Base-by-base conservation (phyloP, 2,888 invertebrate genomes). In the Troides helena region DNA sequence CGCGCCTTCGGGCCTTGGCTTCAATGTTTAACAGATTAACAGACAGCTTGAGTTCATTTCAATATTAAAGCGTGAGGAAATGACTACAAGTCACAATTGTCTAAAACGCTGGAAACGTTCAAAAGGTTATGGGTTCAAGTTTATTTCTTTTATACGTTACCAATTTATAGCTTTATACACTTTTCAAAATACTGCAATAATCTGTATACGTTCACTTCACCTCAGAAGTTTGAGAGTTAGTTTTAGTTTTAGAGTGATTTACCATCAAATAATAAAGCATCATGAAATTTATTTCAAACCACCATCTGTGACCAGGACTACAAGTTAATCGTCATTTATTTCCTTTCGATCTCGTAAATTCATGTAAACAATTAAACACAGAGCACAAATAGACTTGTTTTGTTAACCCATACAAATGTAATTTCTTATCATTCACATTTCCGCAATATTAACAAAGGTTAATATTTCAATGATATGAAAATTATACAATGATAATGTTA, bases 21-120 rank as follows among this genome's bases (percentile, higher is more conserved):
- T 65, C 62, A 65, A 69, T 69, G 57, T 69, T 69, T 61, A 62
- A 58, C 57, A 69, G 62, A 69, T 65, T 65, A 64, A 60, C 61
- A 65, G 53, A 62, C n/a, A 62, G 18, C 65, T 62, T 69, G 69
- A 61, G 39, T 62, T 62, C 65, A 36, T 65, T 62, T 61, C 14
- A 53, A 53, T 56, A 65, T 39, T 50, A 39, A 36, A 46, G 53
- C 43, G 60, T 53, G 53, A 25, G 36, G 46, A 4, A 46, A 12
- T 23, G 14, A 25, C 17, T 25, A 25, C 12, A 36, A 53, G n/a
- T 59, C 50, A 2, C n/a, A n/a, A 53, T n/a, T n/a, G 53, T n/a
- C 53, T 53, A 18, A 53, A 53, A 53, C 6, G 53, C 5, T 18
- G 6, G 4, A 53, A 53, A 7, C n/a, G 18, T 53, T 5, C 6